Evolutionary conservation across 1,140 invertebrate species (phyloP).

Genomic region (Leptinotarsa texana): DNA sequence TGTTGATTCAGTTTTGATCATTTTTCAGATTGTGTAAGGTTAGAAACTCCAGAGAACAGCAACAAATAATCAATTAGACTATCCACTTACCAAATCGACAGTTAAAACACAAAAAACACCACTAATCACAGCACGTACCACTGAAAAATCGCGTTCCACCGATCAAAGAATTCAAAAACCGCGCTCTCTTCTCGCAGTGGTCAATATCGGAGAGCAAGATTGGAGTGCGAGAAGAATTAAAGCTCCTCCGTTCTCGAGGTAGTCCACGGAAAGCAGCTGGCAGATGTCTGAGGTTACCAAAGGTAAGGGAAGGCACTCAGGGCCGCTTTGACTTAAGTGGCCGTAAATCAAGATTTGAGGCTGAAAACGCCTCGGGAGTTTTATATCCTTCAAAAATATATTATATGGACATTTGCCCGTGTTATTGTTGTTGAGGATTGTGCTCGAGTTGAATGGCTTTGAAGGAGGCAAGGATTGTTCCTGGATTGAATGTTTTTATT

Average conservation of each 20-base stretch:
- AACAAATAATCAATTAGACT: no score
- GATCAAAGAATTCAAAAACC: not conserved
- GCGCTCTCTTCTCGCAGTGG: constrained; percentile 11
- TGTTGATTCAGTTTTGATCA: no score
- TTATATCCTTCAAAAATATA: constrained; percentile 2
- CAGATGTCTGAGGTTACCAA: constrained; percentile 15
- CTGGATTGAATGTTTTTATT: no score
- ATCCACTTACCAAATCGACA: no score
- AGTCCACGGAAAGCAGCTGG: constrained; percentile 11
- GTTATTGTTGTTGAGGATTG: no score
- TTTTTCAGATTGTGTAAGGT: no score
- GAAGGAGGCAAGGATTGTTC: no score
- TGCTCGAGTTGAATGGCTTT: no score
- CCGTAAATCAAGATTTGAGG: not conserved
- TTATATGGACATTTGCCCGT: no score
- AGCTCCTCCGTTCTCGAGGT: constrained; percentile 10
- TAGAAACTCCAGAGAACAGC: no score
- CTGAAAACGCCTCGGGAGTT: constrained; percentile 1
- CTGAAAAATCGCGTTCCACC: not conserved
- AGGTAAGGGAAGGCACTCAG: not conserved
- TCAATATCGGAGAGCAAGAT: constrained; percentile 18
- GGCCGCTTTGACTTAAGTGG: constrained; percentile 9
- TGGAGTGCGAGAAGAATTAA: constrained; percentile 10
- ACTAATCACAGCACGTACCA: not conserved
- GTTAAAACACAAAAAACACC: not conserved